phyloP scores from a whole-genome alignment of 2,888 invertebrate species.

The Torymus aiolomorphi region DNA sequence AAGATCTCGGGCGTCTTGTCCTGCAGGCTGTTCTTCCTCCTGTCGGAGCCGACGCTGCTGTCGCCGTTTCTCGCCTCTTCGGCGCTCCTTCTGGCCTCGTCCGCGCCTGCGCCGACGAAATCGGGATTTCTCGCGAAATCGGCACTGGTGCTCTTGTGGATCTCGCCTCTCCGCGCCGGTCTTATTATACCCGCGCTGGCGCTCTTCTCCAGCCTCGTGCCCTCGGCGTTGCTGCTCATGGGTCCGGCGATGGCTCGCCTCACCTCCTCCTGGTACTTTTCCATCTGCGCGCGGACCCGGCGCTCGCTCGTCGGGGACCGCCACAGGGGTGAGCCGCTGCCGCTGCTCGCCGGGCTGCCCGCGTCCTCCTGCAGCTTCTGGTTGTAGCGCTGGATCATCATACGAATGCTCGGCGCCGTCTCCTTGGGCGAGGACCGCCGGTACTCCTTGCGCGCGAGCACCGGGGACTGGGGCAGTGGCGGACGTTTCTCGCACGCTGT shows the following conservation, averaged over 20 bases:
- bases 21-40: slow-evolving; percentile 40
- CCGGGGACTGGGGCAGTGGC: slow-evolving; percentile 80
- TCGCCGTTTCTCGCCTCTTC: neutral
- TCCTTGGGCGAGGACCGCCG: slow-evolving; percentile 78
- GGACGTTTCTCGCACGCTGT: slow-evolving; percentile 71
- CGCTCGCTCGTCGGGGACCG: slow-evolving; percentile 81
- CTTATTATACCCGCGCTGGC: slow-evolving; percentile 79
- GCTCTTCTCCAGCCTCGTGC: slow-evolving; percentile 77
- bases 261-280: slow-evolving; percentile 76
- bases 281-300: slow-evolving; percentile 77
- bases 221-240: slow-evolving; percentile 64
- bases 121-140: slow-evolving; percentile 41
- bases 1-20: slow-evolving; percentile 48
- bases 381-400: slow-evolving; percentile 83
- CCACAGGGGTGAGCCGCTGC: slow-evolving; percentile 82
- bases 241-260: slow-evolving; percentile 65
- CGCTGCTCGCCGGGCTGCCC: slow-evolving; percentile 75
- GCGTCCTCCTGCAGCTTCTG: slow-evolving; percentile 73
- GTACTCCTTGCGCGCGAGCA: slow-evolving; percentile 74
- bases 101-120: neutral
- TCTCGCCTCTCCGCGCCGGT: slow-evolving; percentile 62
- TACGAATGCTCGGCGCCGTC: slow-evolving; percentile 82
- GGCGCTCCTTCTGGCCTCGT: neutral
- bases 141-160: slow-evolving; percentile 50
- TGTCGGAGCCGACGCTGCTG: neutral